Evolutionary conservation across 2,113 vertebrate species (phyloP).

Genomic region (Embiotoca jacksoni): DNA sequence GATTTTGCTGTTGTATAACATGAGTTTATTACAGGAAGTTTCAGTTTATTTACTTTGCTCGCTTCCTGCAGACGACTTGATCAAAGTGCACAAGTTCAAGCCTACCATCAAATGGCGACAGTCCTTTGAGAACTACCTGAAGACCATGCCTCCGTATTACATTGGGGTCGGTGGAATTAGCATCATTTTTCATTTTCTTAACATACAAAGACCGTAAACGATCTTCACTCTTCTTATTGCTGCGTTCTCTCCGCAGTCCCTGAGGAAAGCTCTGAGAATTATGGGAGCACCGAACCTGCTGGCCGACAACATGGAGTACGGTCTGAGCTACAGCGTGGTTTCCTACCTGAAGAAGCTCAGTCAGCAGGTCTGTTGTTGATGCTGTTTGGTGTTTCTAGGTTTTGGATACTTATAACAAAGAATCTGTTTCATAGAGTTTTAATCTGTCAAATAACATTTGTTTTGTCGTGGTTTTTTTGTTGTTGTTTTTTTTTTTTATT

Average conservation of each 20-base stretch:
- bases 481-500: too few relatives aligned
- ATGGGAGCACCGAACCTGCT: constrained; percentile 98
- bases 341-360: constrained; percentile 99
- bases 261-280: constrained; percentile 96
- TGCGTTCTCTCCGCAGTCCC: constrained; percentile 81
- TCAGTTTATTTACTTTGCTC: not conserved
- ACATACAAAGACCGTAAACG: accelerated
- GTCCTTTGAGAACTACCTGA: constrained; percentile 97
- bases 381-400: not conserved
- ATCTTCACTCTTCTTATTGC: not conserved
- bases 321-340: constrained; percentile 97
- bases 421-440: not conserved
- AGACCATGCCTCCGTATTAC: constrained; percentile 98
- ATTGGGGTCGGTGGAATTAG: constrained; percentile 89
- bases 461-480: too few relatives aligned
- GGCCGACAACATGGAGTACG: constrained; percentile 97
- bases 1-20: too few relatives aligned
- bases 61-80: constrained; percentile 91
- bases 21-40: too few relatives aligned
- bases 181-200: not conserved
- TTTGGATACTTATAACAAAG: too few relatives aligned
- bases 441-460: too few relatives aligned
- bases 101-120: constrained; percentile 96
- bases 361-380: constrained; percentile 88
- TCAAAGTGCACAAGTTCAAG: constrained; percentile 98